phyloP scores from a whole-genome alignment of 2,113 vertebrate genomes.

The Microtus richardsoni region DNA sequence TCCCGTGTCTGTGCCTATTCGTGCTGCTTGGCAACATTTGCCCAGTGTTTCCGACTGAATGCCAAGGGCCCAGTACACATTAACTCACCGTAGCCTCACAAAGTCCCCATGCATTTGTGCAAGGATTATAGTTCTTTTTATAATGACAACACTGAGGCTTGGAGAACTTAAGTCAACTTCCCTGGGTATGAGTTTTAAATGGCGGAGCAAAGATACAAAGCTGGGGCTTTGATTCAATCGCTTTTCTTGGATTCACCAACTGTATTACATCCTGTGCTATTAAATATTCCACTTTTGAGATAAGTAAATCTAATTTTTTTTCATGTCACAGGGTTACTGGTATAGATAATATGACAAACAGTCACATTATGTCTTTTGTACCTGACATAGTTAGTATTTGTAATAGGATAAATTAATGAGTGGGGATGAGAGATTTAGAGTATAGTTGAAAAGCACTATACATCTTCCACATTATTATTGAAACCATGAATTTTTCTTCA shows the following conservation, averaged over 20 bases:
- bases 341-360: neutral
- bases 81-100: neutral
- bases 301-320: neutral
- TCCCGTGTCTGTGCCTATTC: neutral
- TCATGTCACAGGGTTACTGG: neutral
- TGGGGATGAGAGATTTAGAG: neutral
- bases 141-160: neutral
- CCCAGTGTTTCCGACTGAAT: neutral
- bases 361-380: neutral
- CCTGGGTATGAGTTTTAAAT: neutral
- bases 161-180: neutral
- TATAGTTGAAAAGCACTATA: neutral
- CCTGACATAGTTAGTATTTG: neutral
- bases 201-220: neutral
- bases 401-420: no score
- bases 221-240: neutral
- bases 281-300: neutral
- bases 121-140: constrained; percentile 22
- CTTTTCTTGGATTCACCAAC: neutral
- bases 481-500: neutral
- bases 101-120: neutral
- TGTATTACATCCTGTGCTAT: neutral
- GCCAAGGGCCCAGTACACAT: neutral
- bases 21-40: neutral
- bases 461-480: neutral